phyloP scores from a whole-genome alignment of 2,888 invertebrate genomes.

The Synanthedon myopaeformis region DNA sequence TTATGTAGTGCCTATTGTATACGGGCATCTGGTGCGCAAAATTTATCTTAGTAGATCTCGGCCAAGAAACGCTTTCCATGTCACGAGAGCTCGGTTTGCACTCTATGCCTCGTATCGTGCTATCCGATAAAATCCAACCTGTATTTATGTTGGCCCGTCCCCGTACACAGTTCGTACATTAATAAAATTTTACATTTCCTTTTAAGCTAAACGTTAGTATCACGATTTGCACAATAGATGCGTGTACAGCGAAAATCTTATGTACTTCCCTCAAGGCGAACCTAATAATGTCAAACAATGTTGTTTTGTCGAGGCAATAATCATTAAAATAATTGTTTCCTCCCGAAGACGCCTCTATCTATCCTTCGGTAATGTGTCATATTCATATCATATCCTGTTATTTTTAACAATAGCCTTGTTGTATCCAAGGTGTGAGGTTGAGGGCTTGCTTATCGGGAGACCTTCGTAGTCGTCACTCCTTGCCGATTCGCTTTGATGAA shows the following conservation, averaged over 20 bases:
- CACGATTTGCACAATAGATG: constrained; percentile 1
- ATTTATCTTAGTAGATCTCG: constrained; percentile 42
- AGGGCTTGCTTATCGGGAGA: constrained; percentile 20
- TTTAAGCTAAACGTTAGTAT: neutral
- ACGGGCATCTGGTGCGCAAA: constrained; percentile 24
- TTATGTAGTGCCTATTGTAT: constrained; percentile 15
- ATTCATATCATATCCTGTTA: constrained; percentile 46
- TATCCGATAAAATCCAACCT: constrained; percentile 27
- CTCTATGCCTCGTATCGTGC: constrained; percentile 36
- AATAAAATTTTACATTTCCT: constrained; percentile 8
- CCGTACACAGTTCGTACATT: neutral
- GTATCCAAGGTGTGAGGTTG: constrained; percentile 21
- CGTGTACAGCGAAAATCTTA: constrained; percentile 3
- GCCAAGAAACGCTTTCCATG: constrained; percentile 52
- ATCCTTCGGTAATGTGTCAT: constrained; percentile 31
- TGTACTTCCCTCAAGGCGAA: constrained; percentile 19
- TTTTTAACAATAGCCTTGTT: constrained; percentile 40
- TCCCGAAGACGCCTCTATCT: constrained; percentile 8
- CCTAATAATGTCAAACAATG: constrained; percentile 19
- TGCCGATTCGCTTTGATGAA: too few relatives aligned
- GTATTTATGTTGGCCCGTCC: constrained; percentile 21
- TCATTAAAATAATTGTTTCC: constrained; percentile 45
- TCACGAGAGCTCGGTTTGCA: constrained; percentile 28
- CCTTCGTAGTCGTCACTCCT: too few relatives aligned
- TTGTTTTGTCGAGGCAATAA: constrained; percentile 33